Evolutionary conservation across 1,140 invertebrate species (phyloP), one percentile per base, ranked within the genome.

Genomic region (Euborellia annulipes): DNA sequence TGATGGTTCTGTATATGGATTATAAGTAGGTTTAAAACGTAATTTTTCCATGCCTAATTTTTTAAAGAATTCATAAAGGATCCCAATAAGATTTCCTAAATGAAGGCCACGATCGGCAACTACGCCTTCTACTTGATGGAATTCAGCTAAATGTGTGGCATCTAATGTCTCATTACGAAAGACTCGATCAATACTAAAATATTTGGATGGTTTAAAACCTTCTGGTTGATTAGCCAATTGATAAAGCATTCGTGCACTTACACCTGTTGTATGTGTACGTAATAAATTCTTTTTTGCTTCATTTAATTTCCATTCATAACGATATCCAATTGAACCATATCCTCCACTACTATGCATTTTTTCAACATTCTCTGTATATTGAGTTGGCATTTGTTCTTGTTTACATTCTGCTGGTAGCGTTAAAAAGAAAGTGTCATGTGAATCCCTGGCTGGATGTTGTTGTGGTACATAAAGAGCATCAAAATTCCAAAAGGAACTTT

Each of bases 401-500:
- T n/a, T n/a, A n/a, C n/a, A n/a, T n/a, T n/a, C n/a, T n/a, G n/a
- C n/a, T n/a, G n/a, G n/a, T n/a, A n/a, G n/a, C n/a, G n/a, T n/a
- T n/a, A n/a, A n/a, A 54, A 97, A 99, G 70, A 99, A 99, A 3
- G 96, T 99, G 58, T 99, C 96, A 58, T 99, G 95, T 3, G 90
- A 88, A 69, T 99, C 96, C 54, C 96, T 75, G 1, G 96, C 96
- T 1, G 96, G 96, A 76, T 99, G 96, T 64, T 98, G 90, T 59
- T 99, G 96, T 1, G 96, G 96, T 62, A 97, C 91, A 65, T 94
- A 98, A 0, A 99, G 69, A 1, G 94, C 88, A 69, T 99, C 96
- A 58, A 99, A 99, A 66, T 98, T 99, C 96, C 96, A 99, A 71
- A 99, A 99, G 2, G 92, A 97, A 55, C 80, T 95, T 65, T 98